Percentiles rank a stretch among this genome's conserved stretches.
phyloP scores from a whole-genome alignment of 2,113 vertebrate species.

The Archilochus colubris region DNA sequence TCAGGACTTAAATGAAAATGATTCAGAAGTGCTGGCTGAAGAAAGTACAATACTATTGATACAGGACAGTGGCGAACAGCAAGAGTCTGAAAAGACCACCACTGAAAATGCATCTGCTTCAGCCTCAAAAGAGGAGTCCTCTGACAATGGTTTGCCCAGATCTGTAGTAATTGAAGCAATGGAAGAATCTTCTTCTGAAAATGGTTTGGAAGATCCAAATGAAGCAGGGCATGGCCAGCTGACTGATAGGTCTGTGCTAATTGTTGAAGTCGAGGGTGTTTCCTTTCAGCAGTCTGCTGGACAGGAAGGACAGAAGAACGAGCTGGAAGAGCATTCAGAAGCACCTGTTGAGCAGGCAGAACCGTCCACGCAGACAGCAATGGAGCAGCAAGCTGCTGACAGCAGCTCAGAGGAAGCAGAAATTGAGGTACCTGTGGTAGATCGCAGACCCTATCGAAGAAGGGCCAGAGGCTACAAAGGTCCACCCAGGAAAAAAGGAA shows the following conservation, averaged over 20 bases:
- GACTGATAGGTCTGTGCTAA: conserved; percentile 73
- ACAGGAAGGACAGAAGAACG: conserved; percentile 71
- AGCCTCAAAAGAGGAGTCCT: conserved; percentile 55
- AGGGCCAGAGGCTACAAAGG: conserved; percentile 83
- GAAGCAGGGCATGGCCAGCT: conserved; percentile 64
- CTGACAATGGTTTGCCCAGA: conserved; percentile 65
- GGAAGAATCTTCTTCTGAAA: conserved; percentile 71
- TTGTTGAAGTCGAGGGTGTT: conserved; percentile 79
- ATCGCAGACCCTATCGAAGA: conserved; percentile 80
- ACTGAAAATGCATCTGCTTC: conserved; percentile 7
- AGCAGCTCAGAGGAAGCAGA: conserved; percentile 84
- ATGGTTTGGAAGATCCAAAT: conserved; percentile 70
- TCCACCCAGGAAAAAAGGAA: conserved; percentile 82
- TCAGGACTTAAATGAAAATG: conserved; percentile 54
- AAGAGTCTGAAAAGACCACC: conserved; percentile 8
- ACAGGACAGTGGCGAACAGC: conserved; percentile 40
- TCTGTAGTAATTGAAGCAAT: conserved; percentile 34
- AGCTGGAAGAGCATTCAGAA: conserved; percentile 73
- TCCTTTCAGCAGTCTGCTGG: conserved; percentile 68
- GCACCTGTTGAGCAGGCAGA: conserved; percentile 66
- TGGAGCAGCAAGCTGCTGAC: conserved; percentile 71
- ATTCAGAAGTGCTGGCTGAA: conserved; percentile 52
- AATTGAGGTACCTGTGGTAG: conserved; percentile 79
- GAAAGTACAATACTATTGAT: conserved; percentile 47
- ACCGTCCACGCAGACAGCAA: conserved; percentile 41